A percentile compares a stretch with the other conserved stretches of the same genome.
phyloP scores from a whole-genome alignment of 2,797 vertebrate genomes.

The Peromyscus eremicus region DNA sequence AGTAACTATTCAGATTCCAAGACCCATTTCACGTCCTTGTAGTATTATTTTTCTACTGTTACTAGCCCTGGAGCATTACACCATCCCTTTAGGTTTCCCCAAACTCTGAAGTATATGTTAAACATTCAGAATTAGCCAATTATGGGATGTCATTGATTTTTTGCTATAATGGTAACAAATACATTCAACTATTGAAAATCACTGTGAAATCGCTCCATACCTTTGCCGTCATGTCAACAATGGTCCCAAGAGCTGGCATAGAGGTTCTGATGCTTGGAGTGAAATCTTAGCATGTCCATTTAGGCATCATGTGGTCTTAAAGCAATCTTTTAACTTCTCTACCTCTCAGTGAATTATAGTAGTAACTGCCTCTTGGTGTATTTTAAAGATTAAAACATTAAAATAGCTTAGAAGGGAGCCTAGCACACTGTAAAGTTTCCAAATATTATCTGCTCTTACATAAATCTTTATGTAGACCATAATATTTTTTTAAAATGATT shows the following conservation, averaged over 20 bases:
- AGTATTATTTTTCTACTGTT: background rate
- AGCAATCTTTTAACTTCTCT: slow-evolving; percentile 22
- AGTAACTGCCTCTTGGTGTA: background rate
- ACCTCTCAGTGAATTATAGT: background rate
- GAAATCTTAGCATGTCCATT: background rate
- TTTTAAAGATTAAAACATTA: slow-evolving; percentile 2
- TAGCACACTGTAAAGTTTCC: background rate
- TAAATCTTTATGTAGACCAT: background rate
- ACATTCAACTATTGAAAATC: background rate
- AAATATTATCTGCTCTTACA: background rate
- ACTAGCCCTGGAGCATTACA: no score
- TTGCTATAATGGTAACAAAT: background rate
- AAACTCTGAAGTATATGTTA: background rate
- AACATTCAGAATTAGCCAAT: background rate
- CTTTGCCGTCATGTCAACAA: background rate
- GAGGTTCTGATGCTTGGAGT: background rate
- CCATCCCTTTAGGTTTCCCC: background rate
- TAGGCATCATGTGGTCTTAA: background rate
- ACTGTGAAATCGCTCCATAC: background rate
- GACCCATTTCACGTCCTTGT: background rate
- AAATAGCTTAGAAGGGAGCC: background rate
- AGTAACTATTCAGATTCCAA: background rate
- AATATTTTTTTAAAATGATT: background rate
- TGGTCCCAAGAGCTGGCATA: background rate
- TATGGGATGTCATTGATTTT: background rate